These are phyloP conservation scores for Reticulitermes speratus DNA, from an alignment of 1,140 invertebrate genomes.

Conservation along the genomic window DNA sequence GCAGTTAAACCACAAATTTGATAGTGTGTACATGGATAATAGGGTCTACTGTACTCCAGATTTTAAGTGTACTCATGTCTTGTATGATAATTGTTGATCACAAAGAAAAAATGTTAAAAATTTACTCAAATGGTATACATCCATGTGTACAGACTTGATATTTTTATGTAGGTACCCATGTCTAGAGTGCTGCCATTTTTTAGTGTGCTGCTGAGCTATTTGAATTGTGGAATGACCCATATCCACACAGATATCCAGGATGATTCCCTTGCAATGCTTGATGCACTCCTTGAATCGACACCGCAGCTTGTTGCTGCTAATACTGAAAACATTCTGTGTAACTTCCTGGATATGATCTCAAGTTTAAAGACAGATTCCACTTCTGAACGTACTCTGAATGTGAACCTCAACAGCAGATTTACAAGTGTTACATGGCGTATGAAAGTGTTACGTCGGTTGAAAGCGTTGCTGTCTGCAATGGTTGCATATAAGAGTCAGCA, in stretches of 20 bases:
- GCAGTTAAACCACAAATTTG: too few relatives aligned
- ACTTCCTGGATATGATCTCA: conserved; percentile 76
- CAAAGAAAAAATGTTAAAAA: too few relatives aligned
- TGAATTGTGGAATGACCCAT: conserved; percentile 84
- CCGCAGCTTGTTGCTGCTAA: not conserved
- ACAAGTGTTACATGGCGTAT: conserved; percentile 72
- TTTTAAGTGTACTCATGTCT: too few relatives aligned
- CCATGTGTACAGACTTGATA: too few relatives aligned
- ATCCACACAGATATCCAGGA: conserved; percentile 75
- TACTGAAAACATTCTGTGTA: conserved; percentile 65
- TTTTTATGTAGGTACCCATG: conserved; percentile 42
- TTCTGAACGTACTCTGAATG: conserved; percentile 59
- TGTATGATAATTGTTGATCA: too few relatives aligned
- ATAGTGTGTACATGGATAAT: too few relatives aligned
- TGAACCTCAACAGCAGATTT: conserved; percentile 63
- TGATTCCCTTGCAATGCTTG: conserved; percentile 66
- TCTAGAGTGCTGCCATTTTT: conserved; percentile 64
- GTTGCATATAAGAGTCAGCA: conserved; percentile 38
- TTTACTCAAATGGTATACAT: too few relatives aligned
- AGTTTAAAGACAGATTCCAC: conserved; percentile 61
- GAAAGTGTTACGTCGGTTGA: conserved; percentile 60
- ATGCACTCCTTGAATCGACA: not conserved
- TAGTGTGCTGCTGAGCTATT: conserved; percentile 69
- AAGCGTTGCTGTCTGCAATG: conserved; percentile 58
- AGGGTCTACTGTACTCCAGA: too few relatives aligned